Percentiles rank a stretch among this genome's conserved stretches.
These are phyloP conservation scores for Deladenus siricidicola DNA, from an alignment of 2,888 invertebrate genomes.

Conservation along the genomic window DNA sequence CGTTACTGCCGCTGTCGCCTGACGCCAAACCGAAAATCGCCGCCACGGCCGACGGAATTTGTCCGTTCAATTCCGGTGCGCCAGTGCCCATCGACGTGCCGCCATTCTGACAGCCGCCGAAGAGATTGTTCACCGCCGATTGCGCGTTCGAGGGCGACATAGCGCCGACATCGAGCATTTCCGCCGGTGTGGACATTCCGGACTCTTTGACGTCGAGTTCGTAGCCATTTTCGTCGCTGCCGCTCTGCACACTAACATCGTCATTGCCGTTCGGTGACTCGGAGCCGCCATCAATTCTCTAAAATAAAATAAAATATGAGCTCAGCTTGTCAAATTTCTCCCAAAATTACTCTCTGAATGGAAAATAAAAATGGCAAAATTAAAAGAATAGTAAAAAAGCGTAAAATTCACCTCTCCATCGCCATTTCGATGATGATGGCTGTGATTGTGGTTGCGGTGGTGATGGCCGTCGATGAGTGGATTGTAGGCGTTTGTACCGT, in stretches of 20 bases:
- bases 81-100: too few relatives aligned
- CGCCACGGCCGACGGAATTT: too few relatives aligned
- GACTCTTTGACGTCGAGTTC: too few relatives aligned
- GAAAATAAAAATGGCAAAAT: too few relatives aligned
- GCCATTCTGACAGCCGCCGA: too few relatives aligned
- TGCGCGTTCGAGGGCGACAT: too few relatives aligned
- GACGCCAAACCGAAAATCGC: too few relatives aligned
- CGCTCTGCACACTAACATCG: conserved; percentile 43
- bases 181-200: conserved; percentile 40
- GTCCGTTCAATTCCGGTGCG: conserved; percentile 11
- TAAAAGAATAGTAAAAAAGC: too few relatives aligned
- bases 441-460: neutral
- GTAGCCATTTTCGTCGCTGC: conserved; percentile 24
- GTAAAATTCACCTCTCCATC: conserved; percentile 1
- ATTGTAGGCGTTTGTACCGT: conserved; percentile 18
- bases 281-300: conserved; percentile 45
- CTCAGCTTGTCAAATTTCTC: too few relatives aligned
- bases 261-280: conserved; percentile 50
- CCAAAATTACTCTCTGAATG: too few relatives aligned
- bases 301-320: conserved; percentile 9
- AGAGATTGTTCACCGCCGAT: too few relatives aligned
- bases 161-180: conserved; percentile 25
- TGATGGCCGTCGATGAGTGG: too few relatives aligned
- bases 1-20: conserved; percentile 10
- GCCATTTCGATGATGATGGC: neutral